Evolutionary conservation across 2,888 invertebrate species (phyloP), one percentile per base, ranked within the genome.

Genomic region (Luperina nickerlii): DNA sequence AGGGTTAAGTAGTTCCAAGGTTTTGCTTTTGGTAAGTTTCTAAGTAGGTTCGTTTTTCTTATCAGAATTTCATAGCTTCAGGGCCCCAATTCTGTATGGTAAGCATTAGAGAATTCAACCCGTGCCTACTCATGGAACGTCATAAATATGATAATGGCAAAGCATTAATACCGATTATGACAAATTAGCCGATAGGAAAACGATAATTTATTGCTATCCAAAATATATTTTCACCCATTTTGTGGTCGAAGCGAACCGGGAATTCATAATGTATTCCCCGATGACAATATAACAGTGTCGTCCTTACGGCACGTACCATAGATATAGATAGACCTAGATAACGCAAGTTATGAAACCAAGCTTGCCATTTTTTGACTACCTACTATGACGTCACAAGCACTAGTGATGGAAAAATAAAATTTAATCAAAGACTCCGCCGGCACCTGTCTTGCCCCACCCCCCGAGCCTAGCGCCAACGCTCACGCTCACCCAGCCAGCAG

Each of bases 221-320:
- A 88, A 88, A 83, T 85, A 85, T 78, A 84, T 85, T 87, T 84
- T 87, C 82, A 74, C 66, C 81, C 71, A 86, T 54, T 83, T 85
- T 83, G 74, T 27, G 60, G 60, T 60, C 57, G 24, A 60, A 73
- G 13, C 67, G 76, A 71, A 78, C 66, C 57, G 77, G 74, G 78
- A 75, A 81, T 69, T 60, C 51, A 84, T 87, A 86, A 88, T 82
- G 80, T 84, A 87, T 85, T 85, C 77, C 74, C 75, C 75, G 81
- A 69, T 84, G 84, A 85, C 85, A 83, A 74, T 75, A 67, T 83
- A 75, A 83, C 80, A 77, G 75, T 18, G 27, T 73, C 69, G 75
- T 83, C 74, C 84, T 76, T 71, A 84, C 71, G 70, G 60, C 77
- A 83, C 84, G 81, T 78, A 76, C 70, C 38, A 38, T 6, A 6